Percentiles rank a stretch among this genome's conserved stretches.
Conservation (phyloP, 2,888 invertebrate species). For the Nemotelus pantherinus region DNA sequence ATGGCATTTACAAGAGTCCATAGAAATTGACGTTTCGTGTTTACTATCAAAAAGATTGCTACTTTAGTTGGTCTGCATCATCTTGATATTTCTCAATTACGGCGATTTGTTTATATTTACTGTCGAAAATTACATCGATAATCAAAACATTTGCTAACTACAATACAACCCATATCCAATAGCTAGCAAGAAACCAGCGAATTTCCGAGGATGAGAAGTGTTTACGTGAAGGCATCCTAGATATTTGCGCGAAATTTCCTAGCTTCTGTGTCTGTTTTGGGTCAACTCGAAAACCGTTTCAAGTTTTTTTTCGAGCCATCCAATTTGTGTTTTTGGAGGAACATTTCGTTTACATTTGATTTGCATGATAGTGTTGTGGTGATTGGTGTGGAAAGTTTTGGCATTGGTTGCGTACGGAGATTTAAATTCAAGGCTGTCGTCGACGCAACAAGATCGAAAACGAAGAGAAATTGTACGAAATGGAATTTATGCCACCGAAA, state of each 20-base stretch:
- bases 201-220: neutral
- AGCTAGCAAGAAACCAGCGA: neutral
- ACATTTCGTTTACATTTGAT: too few relatives aligned
- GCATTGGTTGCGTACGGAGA: neutral
- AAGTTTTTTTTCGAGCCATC: neutral
- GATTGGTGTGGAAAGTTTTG: too few relatives aligned
- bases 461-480: neutral
- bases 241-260: constrained; percentile 17
- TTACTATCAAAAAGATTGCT: constrained; percentile 17
- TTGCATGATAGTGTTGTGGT: too few relatives aligned
- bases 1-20: constrained; percentile 38
- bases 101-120: constrained; percentile 30
- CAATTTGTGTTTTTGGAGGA: neutral
- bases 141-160: neutral
- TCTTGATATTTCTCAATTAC: neutral
- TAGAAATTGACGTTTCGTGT: constrained; percentile 47
- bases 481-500: constrained; percentile 53
- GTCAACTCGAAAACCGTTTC: too few relatives aligned
- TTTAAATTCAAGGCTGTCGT: neutral
- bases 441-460: neutral
- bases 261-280: neutral
- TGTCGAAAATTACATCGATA: neutral
- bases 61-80: neutral
- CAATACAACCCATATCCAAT: too few relatives aligned
- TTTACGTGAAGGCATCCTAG: neutral